phyloP scores from a whole-genome alignment of 2,888 invertebrate genomes.

The Noctua pronuba region DNA sequence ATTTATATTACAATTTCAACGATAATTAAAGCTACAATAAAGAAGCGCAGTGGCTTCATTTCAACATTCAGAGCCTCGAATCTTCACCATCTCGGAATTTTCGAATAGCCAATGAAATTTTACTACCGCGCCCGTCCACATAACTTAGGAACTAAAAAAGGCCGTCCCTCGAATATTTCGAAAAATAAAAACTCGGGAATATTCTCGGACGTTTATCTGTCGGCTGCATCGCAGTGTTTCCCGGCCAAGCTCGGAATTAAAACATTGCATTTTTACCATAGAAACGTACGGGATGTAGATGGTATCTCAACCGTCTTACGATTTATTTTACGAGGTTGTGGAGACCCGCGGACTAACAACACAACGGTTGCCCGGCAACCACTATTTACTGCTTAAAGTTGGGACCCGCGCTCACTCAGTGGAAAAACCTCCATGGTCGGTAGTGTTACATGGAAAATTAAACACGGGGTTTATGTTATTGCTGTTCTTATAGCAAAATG shows the following conservation, averaged over 20 bases:
- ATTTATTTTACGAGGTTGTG: constrained; percentile 76
- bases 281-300: constrained; percentile 72
- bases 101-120: constrained; percentile 80
- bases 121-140: constrained; percentile 77
- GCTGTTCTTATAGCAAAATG: constrained; percentile 17
- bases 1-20: constrained; percentile 58
- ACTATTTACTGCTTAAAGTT: constrained; percentile 50
- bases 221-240: constrained; percentile 78
- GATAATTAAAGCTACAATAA: constrained; percentile 61
- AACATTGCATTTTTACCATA: constrained; percentile 86
- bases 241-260: constrained; percentile 82
- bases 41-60: constrained; percentile 77
- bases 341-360: constrained; percentile 41
- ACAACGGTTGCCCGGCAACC: constrained; percentile 19
- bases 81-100: constrained; percentile 72
- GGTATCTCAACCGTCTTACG: constrained; percentile 71
- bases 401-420: constrained; percentile 41
- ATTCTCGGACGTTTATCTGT: constrained; percentile 73
- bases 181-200: constrained; percentile 69
- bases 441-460: constrained; percentile 51
- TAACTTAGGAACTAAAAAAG: constrained; percentile 76
- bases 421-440: constrained; percentile 56
- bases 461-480: constrained; percentile 43
- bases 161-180: constrained; percentile 65
- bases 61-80: constrained; percentile 68